phyloP scores from a whole-genome alignment of 37 sponge, comb jelly and placozoan genomes.

The Chondrosia reniformis region DNA sequence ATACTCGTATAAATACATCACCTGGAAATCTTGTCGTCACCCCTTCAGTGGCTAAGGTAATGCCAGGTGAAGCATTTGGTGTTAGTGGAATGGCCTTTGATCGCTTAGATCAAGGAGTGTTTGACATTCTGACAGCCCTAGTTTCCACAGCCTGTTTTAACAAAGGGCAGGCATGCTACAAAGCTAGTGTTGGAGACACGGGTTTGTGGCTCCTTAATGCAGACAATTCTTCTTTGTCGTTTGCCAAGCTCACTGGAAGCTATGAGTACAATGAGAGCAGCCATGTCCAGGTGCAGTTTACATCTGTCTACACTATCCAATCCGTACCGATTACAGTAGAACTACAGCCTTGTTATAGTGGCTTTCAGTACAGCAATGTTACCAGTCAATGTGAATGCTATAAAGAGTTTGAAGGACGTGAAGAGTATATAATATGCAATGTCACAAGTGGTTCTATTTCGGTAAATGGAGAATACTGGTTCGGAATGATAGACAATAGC shows the following conservation, averaged over 20 bases:
- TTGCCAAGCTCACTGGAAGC: no score
- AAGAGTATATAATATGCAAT: neutral
- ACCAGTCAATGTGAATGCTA: neutral
- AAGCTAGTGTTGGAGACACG: neutral
- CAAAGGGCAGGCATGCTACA: no score
- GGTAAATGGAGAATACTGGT: neutral
- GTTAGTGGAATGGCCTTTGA: neutral
- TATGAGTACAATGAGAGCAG: no score
- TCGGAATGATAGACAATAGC: neutral
- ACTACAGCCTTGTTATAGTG: no score
- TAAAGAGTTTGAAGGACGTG: no score
- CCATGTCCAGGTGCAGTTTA: no score
- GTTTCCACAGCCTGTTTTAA: neutral
- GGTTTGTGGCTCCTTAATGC: no score
- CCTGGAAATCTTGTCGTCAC: neutral
- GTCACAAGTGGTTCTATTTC: neutral
- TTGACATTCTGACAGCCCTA: neutral
- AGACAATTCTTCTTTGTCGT: no score
- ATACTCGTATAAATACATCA: neutral
- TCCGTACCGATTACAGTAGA: no score
- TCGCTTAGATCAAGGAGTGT: neutral
- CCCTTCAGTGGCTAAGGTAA: neutral
- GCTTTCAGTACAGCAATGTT: neutral
- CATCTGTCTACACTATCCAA: no score
- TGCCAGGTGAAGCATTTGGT: slow-evolving; percentile 13